A percentile compares a stretch with the other conserved stretches of the same genome.
Evolutionary conservation across 1,140 invertebrate genomes (phyloP).

Genomic region (Pentalonia nigronervosa): DNA sequence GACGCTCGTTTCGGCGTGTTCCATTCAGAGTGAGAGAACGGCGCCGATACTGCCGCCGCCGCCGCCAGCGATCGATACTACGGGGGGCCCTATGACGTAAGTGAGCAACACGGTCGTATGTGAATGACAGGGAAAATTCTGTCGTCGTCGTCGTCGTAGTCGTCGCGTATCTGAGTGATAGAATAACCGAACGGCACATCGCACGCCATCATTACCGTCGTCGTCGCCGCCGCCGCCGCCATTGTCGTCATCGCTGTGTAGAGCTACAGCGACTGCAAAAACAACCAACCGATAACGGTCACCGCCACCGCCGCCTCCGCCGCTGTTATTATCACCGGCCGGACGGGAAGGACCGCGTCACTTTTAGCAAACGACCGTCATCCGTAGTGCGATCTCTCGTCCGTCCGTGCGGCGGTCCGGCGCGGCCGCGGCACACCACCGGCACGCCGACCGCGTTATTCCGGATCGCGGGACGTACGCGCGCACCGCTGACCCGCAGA

Average conservation of each 20-base stretch:
- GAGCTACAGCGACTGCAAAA: no score
- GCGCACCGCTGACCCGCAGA: neutral
- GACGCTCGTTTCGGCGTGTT: constrained; percentile 32
- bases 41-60: constrained; percentile 10
- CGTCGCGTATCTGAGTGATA: neutral
- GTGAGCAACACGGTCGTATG: constrained; percentile 55
- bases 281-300: neutral
- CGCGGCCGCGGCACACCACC: neutral
- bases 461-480: neutral
- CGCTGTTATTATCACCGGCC: neutral
- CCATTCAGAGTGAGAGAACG: constrained; percentile 49
- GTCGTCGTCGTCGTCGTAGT: neutral
- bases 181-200: neutral
- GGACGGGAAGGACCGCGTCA: neutral
- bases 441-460: neutral
- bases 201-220: neutral
- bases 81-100: constrained; percentile 55
- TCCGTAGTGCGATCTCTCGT: neutral
- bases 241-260: no score
- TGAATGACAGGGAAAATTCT: constrained; percentile 45
- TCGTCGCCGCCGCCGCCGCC: neutral
- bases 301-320: neutral
- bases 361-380: no score
- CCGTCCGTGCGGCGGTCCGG: neutral
- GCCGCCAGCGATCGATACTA: constrained; percentile 30